Evolutionary conservation across 2,113 vertebrate genomes (phyloP).

Genomic region (Pontoporia blainvillei): DNA sequence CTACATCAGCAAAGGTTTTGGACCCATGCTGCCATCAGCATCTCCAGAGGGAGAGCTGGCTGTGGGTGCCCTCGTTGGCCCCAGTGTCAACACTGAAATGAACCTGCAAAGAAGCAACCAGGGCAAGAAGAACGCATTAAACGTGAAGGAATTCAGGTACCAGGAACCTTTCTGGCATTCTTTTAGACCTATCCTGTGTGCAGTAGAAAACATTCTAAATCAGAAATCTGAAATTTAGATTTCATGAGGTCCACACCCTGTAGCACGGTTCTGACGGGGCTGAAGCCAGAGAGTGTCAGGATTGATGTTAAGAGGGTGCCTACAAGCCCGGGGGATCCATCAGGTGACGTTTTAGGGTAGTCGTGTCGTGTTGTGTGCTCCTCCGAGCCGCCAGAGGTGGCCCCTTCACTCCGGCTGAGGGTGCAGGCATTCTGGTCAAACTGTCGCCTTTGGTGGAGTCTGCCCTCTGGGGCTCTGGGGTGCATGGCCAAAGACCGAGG

Average conservation of each 20-base stretch:
- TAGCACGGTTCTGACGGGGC: fast-evolving
- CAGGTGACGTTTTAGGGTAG: fast-evolving
- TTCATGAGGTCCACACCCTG: fast-evolving
- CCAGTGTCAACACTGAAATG: fast-evolving
- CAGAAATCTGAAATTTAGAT: not conserved
- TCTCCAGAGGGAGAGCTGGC: not conserved
- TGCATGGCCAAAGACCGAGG: not conserved
- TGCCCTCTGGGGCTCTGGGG: fast-evolving
- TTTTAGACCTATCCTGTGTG: fast-evolving
- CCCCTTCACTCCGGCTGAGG: not conserved
- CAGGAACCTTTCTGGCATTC: fast-evolving
- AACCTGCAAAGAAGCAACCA: not conserved
- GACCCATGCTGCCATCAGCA: fast-evolving
- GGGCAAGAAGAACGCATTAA: no score
- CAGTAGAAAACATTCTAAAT: not conserved
- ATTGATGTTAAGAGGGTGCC: fast-evolving
- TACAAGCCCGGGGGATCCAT: fast-evolving
- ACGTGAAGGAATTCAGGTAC: not conserved
- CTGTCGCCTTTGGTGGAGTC: fast-evolving
- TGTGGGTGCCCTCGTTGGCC: fast-evolving
- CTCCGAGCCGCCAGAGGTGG: fast-evolving
- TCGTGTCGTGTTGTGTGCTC: fast-evolving
- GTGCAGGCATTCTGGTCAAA: not conserved
- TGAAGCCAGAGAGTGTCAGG: not conserved
- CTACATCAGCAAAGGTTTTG: fast-evolving